A percentile compares a stretch with the other conserved stretches of the same genome.
Evolutionary conservation across 2,113 vertebrate genomes (phyloP).

Genomic region (Hyaena hyaena): DNA sequence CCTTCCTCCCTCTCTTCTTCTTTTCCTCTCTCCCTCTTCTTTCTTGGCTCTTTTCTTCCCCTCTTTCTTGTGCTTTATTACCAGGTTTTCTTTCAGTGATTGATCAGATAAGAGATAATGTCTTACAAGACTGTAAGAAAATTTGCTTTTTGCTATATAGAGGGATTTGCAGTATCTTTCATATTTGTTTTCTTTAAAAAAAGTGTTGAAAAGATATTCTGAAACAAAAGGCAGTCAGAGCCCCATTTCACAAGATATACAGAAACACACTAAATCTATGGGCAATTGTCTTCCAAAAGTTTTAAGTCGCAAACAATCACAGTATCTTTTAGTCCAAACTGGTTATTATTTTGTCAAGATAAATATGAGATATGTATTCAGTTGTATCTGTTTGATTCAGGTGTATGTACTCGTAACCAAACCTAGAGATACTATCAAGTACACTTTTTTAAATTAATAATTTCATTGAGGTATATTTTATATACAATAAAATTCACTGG

Average conservation of each 20-base stretch:
- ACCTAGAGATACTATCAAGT: background rate
- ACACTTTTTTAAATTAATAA: background rate
- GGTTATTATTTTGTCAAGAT: background rate
- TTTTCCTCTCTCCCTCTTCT: background rate
- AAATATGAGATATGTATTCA: background rate
- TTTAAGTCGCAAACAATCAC: background rate
- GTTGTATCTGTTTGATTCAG: background rate
- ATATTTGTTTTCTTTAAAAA: background rate
- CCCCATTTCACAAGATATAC: background rate
- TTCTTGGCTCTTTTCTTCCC: background rate
- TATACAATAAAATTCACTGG: background rate
- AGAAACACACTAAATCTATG: background rate
- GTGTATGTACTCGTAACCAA: background rate
- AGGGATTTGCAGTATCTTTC: background rate
- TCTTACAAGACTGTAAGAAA: background rate
- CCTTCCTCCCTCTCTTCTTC: background rate
- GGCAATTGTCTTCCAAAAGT: no score
- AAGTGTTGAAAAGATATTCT: background rate
- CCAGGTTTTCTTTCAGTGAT: background rate
- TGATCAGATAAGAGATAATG: background rate
- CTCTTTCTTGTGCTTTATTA: background rate
- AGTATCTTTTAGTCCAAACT: background rate
- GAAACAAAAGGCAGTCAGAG: background rate
- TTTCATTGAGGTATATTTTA: background rate
- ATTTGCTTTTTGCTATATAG: background rate